Evolutionary conservation across 37 sponge, comb jelly and placozoan species (phyloP).

Genomic region (Chondrosia reniformis): DNA sequence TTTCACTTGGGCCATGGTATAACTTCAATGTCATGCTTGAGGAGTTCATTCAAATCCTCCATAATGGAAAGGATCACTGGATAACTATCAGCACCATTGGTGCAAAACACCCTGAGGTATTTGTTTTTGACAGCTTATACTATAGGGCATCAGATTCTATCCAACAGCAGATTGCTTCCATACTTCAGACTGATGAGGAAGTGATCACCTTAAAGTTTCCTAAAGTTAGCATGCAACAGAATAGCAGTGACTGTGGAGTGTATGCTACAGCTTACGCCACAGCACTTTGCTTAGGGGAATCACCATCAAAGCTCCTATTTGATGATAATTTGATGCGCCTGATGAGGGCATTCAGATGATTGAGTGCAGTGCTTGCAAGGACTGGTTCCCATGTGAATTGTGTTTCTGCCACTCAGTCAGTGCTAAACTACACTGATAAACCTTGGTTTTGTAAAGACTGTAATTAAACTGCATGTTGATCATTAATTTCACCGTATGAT

Average conservation of each 20-base stretch:
- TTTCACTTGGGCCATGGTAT: background rate
- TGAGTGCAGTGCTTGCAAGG: background rate
- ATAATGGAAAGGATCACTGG: slow-evolving; percentile 24
- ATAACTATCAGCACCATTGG: slow-evolving; percentile 20
- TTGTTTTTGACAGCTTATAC: slow-evolving; percentile 18
- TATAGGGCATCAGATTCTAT: background rate
- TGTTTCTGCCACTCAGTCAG: background rate
- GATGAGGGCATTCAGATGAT: background rate
- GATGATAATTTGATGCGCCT: slow-evolving; percentile 11
- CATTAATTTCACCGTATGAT: too few relatives aligned
- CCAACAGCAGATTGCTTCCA: slow-evolving; percentile 18
- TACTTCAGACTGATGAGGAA: background rate
- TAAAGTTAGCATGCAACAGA: slow-evolving; percentile 14
- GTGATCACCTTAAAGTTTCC: background rate
- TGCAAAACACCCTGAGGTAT: slow-evolving; percentile 12
- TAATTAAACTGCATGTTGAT: too few relatives aligned
- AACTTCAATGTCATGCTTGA: background rate
- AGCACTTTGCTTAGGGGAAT: slow-evolving; percentile 21
- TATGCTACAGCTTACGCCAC: slow-evolving; percentile 18
- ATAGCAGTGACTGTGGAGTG: slow-evolving; percentile 13
- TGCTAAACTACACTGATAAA: background rate
- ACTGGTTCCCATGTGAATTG: background rate
- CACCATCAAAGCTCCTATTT: slow-evolving; percentile 1
- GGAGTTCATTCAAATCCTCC: slow-evolving; percentile 19
- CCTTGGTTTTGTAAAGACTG: background rate